Evolutionary conservation across 2,113 vertebrate genomes (phyloP).

Genomic region (Ahaetulla prasina): DNA sequence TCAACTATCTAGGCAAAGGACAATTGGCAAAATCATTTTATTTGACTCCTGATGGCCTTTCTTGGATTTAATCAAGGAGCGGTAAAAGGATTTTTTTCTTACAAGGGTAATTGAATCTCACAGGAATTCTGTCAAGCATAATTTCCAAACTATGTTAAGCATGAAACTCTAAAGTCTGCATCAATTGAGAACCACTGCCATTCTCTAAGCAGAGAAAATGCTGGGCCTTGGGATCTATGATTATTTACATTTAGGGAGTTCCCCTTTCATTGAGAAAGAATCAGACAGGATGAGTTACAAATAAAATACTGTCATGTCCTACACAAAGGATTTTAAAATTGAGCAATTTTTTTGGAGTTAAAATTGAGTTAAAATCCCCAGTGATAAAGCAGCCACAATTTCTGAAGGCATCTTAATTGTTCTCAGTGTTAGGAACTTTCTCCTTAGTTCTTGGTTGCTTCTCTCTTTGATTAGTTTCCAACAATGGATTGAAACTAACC

Average conservation of each 20-base stretch:
- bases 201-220: not conserved
- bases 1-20: not conserved
- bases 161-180: not conserved
- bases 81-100: not conserved
- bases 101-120: not conserved
- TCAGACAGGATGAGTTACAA: not conserved
- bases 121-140: not conserved
- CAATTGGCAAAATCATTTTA: not conserved
- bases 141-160: not conserved
- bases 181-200: not conserved
- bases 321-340: not conserved
- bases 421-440: no score
- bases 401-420: not conserved
- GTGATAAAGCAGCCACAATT: not conserved
- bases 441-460: no score
- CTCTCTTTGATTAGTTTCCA: no score
- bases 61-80: not conserved
- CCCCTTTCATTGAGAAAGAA: not conserved
- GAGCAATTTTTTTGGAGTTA: not conserved
- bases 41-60: not conserved
- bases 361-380: not conserved
- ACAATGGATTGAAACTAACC: no score
- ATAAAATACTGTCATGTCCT: not conserved
- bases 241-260: not conserved
- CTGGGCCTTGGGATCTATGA: not conserved